Percentiles rank a stretch among this genome's conserved stretches.
These are phyloP conservation scores for Ancistrus triradiatus DNA, from an alignment of 2,113 vertebrate genomes.

Conservation along the genomic window DNA sequence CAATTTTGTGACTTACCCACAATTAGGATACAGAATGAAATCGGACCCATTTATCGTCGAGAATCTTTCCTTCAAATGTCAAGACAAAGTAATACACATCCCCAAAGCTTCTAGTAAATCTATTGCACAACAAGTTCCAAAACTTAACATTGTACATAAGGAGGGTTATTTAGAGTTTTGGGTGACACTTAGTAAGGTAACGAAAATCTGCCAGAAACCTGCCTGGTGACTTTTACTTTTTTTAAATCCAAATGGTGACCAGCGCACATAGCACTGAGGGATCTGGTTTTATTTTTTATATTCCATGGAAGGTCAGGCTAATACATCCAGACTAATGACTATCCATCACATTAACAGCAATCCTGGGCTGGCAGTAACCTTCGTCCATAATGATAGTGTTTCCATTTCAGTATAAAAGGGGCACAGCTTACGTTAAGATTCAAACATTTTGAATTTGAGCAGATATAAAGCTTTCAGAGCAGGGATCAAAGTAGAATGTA, in stretches of 20 bases:
- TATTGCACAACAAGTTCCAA: slow-evolving; percentile 47
- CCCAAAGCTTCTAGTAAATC: slow-evolving; percentile 20
- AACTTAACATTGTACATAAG: slow-evolving; percentile 28
- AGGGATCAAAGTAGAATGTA: too few species aligned
- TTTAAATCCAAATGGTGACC: slow-evolving; percentile 6
- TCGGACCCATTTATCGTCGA: slow-evolving; percentile 3
- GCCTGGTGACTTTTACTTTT: neutral
- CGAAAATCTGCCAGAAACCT: neutral
- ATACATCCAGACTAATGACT: neutral
- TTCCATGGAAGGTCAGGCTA: slow-evolving; percentile 11
- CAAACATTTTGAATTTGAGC: too few species aligned
- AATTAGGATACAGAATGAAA: neutral
- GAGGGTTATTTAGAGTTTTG: slow-evolving; percentile 37
- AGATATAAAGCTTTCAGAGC: too few species aligned
- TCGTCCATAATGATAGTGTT: too few species aligned
- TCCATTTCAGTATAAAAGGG: too few species aligned
- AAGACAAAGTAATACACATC: slow-evolving; percentile 16
- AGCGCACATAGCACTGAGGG: slow-evolving; percentile 11
- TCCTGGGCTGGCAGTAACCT: too few species aligned
- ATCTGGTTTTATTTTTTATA: slow-evolving; percentile 23
- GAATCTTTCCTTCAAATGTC: neutral
- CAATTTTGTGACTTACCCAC: neutral
- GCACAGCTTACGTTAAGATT: too few species aligned
- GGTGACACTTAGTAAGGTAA: slow-evolving; percentile 24
- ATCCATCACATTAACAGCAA: too few species aligned